Evolutionary conservation across 2,797 vertebrate species (phyloP).

Genomic region (Gephyroberyx darwinii): DNA sequence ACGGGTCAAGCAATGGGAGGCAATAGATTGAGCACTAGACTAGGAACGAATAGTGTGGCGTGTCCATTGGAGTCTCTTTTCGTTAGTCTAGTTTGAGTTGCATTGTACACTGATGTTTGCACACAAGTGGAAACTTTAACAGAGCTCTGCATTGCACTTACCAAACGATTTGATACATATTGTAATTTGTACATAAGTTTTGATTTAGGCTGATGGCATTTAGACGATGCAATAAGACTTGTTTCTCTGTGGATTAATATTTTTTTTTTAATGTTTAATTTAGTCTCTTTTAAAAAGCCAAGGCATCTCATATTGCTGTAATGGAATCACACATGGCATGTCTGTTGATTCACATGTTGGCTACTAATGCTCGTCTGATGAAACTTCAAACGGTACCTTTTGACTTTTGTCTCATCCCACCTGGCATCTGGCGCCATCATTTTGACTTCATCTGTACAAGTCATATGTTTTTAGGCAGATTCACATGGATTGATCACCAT

Average conservation of each 20-base stretch:
- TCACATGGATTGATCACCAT: slow-evolving; percentile 16
- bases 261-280: slow-evolving; percentile 47
- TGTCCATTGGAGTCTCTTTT: slow-evolving; percentile 47
- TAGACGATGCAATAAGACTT: slow-evolving; percentile 82
- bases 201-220: slow-evolving; percentile 76
- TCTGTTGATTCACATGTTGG: slow-evolving; percentile 52
- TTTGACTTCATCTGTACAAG: slow-evolving; percentile 37
- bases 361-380: slow-evolving; percentile 36
- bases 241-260: slow-evolving; percentile 61
- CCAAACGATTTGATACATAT: slow-evolving; percentile 76
- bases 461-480: slow-evolving; percentile 12
- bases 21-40: slow-evolving; percentile 36
- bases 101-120: slow-evolving; percentile 68
- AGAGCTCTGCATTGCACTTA: slow-evolving; percentile 78
- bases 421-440: slow-evolving; percentile 41
- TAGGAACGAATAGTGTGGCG: background rate
- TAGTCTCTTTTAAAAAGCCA: slow-evolving; percentile 72
- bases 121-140: slow-evolving; percentile 62
- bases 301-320: slow-evolving; percentile 75
- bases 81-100: slow-evolving; percentile 58
- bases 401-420: slow-evolving; percentile 37
- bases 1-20: slow-evolving; percentile 35
- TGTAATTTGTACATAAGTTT: slow-evolving; percentile 73
- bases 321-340: slow-evolving; percentile 59
- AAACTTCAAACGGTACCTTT: slow-evolving; percentile 44